Conservation (phyloP, 2,113 vertebrate genomes). For the Myiagra hebetior region DNA sequence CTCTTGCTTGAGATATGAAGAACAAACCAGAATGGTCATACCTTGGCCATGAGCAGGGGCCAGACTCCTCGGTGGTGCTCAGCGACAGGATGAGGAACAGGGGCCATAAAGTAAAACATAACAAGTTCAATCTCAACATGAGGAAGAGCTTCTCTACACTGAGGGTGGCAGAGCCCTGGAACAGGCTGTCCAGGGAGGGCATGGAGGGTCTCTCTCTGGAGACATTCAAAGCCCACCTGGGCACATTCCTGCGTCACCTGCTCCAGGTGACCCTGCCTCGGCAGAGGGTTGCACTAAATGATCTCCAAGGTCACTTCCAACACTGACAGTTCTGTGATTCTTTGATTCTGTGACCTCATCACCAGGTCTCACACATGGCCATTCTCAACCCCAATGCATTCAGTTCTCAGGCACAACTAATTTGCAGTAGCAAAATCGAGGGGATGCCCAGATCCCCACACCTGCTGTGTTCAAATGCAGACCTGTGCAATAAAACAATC, state of each 20-base stretch:
- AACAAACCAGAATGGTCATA: background rate
- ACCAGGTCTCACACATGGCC: background rate
- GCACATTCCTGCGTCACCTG: background rate
- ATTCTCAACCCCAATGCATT: background rate
- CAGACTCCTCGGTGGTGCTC: background rate
- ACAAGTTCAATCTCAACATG: background rate
- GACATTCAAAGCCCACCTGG: background rate
- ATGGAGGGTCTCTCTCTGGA: background rate
- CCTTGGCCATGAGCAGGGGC: background rate
- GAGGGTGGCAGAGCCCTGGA: background rate
- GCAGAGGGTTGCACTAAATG: background rate
- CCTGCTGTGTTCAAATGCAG: accelerated
- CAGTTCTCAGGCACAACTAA: background rate
- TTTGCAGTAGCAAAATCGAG: background rate
- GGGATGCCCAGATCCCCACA: background rate
- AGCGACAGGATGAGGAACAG: background rate
- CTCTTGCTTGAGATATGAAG: background rate
- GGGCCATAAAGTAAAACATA: background rate
- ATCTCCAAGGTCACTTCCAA: background rate
- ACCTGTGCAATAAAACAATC: background rate
- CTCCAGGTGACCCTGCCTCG: background rate
- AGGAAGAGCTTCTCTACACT: background rate
- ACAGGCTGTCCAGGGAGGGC: background rate
- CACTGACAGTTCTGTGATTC: background rate
- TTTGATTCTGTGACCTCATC: background rate